These are phyloP conservation scores for Cinara cedri DNA, from an alignment of 2,888 invertebrate species.

Conservation along the genomic window DNA sequence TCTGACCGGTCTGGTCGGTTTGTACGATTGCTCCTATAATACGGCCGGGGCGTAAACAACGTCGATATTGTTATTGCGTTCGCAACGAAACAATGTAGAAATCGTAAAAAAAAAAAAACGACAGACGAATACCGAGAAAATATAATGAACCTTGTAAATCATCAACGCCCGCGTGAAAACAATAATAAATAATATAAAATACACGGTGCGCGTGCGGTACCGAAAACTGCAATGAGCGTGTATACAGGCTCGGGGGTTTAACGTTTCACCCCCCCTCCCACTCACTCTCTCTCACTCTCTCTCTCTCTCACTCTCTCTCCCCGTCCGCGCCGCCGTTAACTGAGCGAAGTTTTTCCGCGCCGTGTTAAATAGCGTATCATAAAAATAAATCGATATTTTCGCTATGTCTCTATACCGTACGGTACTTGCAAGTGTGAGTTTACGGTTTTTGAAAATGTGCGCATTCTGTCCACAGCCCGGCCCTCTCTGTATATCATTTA, in stretches of 20 bases:
- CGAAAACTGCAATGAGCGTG: constrained; percentile 8
- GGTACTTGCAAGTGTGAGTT: too few relatives aligned
- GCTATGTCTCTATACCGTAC: neutral
- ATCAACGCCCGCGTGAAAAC: constrained; percentile 2
- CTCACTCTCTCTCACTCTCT: too few relatives aligned
- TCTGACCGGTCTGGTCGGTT: too few relatives aligned
- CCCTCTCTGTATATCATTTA: neutral
- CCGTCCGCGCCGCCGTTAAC: too few relatives aligned
- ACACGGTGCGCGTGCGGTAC: neutral
- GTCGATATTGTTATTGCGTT: constrained; percentile 5
- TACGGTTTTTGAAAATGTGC: constrained; percentile 10
- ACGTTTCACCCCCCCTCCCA: neutral
- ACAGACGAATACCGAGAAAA: neutral
- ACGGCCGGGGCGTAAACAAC: too few relatives aligned
- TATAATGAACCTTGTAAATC: constrained; percentile 38
- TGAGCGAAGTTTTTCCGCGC: neutral
- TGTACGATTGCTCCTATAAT: too few relatives aligned
- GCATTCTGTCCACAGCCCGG: neutral
- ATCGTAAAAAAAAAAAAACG: constrained; percentile 14
- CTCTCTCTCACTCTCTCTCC: too few relatives aligned
- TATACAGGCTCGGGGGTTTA: neutral
- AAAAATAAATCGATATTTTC: constrained; percentile 33
- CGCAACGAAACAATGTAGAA: neutral
- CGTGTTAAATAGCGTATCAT: constrained; percentile 13
- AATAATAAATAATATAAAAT: constrained; percentile 44